A percentile compares a stretch with the other conserved stretches of the same genome.
These are phyloP conservation scores for Tachyglossus aculeatus DNA, from an alignment of 2,797 vertebrate species.

Conservation along the genomic window DNA sequence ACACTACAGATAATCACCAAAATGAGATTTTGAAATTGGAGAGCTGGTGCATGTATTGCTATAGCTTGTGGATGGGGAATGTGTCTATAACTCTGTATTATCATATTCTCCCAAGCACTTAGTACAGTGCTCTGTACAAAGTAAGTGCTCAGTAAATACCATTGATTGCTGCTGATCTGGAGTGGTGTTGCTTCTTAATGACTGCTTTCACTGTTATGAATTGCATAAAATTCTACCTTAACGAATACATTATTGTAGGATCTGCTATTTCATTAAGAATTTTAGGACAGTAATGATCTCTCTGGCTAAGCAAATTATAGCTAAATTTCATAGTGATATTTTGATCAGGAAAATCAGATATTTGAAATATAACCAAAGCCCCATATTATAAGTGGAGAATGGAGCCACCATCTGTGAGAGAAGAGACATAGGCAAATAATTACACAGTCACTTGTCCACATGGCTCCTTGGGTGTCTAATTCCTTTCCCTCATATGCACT, in stretches of 20 bases:
- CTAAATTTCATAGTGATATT: not conserved
- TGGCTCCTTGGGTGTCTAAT: no score
- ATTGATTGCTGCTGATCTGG: constrained; percentile 33
- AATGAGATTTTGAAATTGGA: constrained; percentile 39
- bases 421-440: constrained; percentile 6
- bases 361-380: not conserved
- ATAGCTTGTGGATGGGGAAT: no score
- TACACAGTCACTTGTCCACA: constrained; percentile 27
- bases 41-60: constrained; percentile 47
- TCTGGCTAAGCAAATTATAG: not conserved
- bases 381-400: not conserved
- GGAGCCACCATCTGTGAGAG: not conserved
- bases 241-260: constrained; percentile 29
- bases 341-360: not conserved
- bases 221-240: constrained; percentile 46
- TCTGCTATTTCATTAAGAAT: constrained; percentile 2
- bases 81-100: no score
- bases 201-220: constrained; percentile 40
- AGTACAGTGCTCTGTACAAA: no score
- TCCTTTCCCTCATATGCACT: no score
- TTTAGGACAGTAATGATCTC: constrained; percentile 10
- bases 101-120: no score
- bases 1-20: constrained; percentile 36
- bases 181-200: constrained; percentile 50
- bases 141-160: no score